Conservation (phyloP, 2,888 invertebrate genomes). For the Nyleta sp. region DNA sequence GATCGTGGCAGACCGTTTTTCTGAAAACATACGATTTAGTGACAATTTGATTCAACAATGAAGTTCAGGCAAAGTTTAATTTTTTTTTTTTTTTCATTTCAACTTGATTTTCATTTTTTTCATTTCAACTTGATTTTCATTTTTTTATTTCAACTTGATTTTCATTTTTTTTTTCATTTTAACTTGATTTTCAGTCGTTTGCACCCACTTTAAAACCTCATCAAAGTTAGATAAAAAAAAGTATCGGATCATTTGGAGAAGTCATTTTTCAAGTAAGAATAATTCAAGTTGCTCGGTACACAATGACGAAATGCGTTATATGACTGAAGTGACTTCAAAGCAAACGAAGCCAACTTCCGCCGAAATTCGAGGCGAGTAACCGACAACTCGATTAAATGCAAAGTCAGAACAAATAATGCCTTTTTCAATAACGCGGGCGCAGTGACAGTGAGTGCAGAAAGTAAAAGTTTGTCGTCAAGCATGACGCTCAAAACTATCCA, state of each 20-base stretch:
- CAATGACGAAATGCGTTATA: neutral
- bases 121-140: too few species aligned
- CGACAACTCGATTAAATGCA: conserved; percentile 20
- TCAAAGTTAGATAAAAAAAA: too few species aligned
- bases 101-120: neutral
- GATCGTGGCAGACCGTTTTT: conserved; percentile 34
- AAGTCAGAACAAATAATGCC: conserved; percentile 38
- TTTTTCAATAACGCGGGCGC: conserved; percentile 34
- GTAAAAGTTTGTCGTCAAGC: conserved; percentile 56
- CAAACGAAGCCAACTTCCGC: conserved; percentile 1
- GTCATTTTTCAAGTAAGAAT: neutral
- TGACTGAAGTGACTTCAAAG: neutral
- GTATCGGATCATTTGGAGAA: neutral
- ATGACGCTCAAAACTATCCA: conserved; percentile 35
- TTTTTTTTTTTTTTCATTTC: neutral
- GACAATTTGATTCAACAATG: too few species aligned
- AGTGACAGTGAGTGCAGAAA: conserved; percentile 44
- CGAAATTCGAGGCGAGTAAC: conserved; percentile 9
- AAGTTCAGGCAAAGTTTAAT: too few species aligned
- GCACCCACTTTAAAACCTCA: too few species aligned
- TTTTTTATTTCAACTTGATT: too few species aligned
- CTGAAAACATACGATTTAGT: conserved; percentile 30
- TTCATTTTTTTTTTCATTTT: neutral
- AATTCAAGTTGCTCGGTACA: neutral
- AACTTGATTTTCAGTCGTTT: neutral